These are phyloP conservation scores for Phalanger gymnotis DNA, from an alignment of 2,797 vertebrate genomes.

Conservation along the genomic window DNA sequence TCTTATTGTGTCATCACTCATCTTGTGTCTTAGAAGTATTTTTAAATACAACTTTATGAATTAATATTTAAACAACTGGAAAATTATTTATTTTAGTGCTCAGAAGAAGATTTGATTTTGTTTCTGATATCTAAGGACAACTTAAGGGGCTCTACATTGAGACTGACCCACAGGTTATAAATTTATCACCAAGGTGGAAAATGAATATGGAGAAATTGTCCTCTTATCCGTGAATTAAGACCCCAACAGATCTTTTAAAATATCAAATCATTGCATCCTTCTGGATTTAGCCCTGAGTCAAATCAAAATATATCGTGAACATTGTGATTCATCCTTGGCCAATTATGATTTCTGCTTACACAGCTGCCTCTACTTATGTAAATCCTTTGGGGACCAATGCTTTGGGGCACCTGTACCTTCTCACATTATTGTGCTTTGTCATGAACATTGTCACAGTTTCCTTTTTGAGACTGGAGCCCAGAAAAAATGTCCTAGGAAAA, in stretches of 20 bases:
- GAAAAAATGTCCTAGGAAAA: too few species aligned
- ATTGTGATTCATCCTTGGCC: too few species aligned
- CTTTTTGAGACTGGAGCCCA: background rate
- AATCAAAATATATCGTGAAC: background rate
- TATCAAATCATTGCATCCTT: background rate
- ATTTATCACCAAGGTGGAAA: background rate
- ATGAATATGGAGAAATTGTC: background rate
- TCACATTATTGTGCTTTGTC: background rate
- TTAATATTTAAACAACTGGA: background rate
- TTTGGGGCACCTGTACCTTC: background rate
- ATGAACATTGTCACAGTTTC: background rate
- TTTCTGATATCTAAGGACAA: background rate
- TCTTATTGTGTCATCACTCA: accelerated
- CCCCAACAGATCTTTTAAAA: background rate
- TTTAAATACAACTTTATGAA: background rate
- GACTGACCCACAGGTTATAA: background rate
- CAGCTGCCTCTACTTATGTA: too few species aligned
- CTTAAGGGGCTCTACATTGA: background rate
- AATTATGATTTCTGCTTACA: too few species aligned
- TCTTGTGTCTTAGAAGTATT: background rate
- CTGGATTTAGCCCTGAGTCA: background rate
- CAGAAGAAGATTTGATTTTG: background rate
- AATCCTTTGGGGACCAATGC: background rate
- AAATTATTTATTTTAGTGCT: background rate
- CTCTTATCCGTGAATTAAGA: background rate